Percentiles rank a stretch among this genome's conserved stretches.
Evolutionary conservation across 92 coral and sea anemone species (phyloP).

Genomic region (Bergia puertoricense): DNA sequence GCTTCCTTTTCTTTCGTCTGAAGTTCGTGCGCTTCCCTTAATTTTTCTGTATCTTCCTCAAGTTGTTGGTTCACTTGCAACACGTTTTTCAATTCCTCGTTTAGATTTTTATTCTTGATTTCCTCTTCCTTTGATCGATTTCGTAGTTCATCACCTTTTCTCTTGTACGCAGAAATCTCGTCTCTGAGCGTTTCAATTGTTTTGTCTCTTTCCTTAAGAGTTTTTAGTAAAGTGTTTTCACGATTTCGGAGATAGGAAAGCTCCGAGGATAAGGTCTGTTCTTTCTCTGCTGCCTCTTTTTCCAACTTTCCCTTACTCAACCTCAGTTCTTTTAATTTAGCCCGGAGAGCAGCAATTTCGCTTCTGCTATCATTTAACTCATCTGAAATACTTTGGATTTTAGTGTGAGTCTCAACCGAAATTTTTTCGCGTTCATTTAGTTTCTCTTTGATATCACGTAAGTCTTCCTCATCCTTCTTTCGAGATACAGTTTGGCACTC

Average conservation of each 20-base stretch:
- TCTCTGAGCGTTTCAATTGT: slow-evolving; percentile 12
- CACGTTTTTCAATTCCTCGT: slow-evolving; percentile 27
- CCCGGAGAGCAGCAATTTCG: slow-evolving; percentile 36
- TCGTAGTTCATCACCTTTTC: slow-evolving; percentile 57
- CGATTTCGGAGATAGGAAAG: slow-evolving; percentile 33
- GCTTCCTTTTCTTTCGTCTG: slow-evolving; percentile 56
- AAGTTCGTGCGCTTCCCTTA: slow-evolving; percentile 39
- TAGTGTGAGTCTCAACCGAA: slow-evolving; percentile 21
- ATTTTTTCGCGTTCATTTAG: slow-evolving; percentile 35
- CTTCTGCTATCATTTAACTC: slow-evolving; percentile 41
- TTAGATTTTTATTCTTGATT: slow-evolving; percentile 30
- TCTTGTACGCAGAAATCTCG: slow-evolving; percentile 27
- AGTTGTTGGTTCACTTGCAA: slow-evolving; percentile 40
- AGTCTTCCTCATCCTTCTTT: slow-evolving; percentile 12
- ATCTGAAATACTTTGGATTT: slow-evolving; percentile 31
- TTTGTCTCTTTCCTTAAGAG: slow-evolving; percentile 33
- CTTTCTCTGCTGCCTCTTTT: slow-evolving; percentile 44
- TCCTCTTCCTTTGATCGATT: slow-evolving; percentile 51
- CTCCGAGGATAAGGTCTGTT: slow-evolving; percentile 21
- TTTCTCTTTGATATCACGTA: slow-evolving; percentile 40
- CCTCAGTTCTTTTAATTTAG: slow-evolving; percentile 58
- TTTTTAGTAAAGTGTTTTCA: slow-evolving; percentile 30
- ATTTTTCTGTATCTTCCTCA: slow-evolving; percentile 46
- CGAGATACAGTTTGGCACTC: slow-evolving; percentile 23
- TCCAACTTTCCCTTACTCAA: slow-evolving; percentile 44